Percentiles rank a stretch among this genome's conserved stretches.
phyloP scores from a whole-genome alignment of 2,797 vertebrate genomes.

The Chrysocyon brachyurus region DNA sequence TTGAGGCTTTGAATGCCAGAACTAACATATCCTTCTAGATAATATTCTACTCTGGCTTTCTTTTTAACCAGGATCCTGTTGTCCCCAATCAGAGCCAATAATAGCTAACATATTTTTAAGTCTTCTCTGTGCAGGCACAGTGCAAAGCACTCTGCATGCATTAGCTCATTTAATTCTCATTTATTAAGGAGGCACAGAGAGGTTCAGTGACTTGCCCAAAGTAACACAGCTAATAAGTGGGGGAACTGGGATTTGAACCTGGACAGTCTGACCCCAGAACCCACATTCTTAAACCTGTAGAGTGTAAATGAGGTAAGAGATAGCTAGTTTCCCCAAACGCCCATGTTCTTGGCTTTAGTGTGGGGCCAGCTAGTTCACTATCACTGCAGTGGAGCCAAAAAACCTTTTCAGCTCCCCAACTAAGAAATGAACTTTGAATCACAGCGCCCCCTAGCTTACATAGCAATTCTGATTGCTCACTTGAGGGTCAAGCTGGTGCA shows the following conservation, averaged over 20 bases:
- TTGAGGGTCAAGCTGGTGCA: neutral
- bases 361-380: neutral
- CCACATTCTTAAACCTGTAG: neutral
- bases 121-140: neutral
- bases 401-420: neutral
- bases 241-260: neutral
- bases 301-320: neutral
- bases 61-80: neutral
- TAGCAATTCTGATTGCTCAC: neutral
- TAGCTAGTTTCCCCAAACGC: neutral
- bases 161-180: neutral
- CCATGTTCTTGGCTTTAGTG: neutral
- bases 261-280: neutral
- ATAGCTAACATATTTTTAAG: constrained; percentile 11
- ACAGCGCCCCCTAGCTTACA: constrained; percentile 35
- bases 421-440: constrained; percentile 14
- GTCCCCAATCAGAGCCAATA: neutral
- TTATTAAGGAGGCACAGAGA: neutral
- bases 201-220: neutral
- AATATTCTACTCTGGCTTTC: neutral
- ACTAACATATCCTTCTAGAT: neutral
- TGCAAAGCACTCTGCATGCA: neutral
- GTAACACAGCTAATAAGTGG: neutral
- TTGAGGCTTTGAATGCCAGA: neutral
- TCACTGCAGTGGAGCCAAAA: neutral